Evolutionary conservation across 2,797 vertebrate genomes (phyloP), one percentile per base, ranked within the genome.

Genomic region (Sciaenops ocellatus): DNA sequence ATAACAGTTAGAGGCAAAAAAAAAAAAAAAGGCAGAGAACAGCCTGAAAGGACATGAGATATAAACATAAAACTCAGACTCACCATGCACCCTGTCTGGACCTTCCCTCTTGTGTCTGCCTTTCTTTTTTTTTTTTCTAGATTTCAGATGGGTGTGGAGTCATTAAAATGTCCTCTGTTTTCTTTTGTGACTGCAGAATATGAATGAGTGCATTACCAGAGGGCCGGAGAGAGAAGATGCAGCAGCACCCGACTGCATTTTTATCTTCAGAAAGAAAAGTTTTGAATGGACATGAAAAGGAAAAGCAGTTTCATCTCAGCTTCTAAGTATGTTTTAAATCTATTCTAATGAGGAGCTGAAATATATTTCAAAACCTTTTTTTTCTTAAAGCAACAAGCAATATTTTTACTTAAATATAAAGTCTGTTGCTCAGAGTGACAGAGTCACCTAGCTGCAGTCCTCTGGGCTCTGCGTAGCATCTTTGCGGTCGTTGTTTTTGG

Each of bases 151-250:
- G 42, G 30, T 64, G 46, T 44, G 55, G 22, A 42, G 24, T 41
- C 52, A 81, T 76, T 83, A 62, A 77, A 65, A 72, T 55, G 68
- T 83, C 46, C 68, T 61, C 70, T 73, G 48, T 56, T 75, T 64
- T 50, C 6, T 1, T 60, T n/a, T 44, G n/a, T 76, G 79, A 30
- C 30, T 60, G 52, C 67, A 52, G 63, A 73, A 73, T 69, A 57
- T 62, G 51, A 80, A 74, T 80, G 64, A 73, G 66, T 13, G 15
- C 13, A 38, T 22, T 22, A 54, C 57, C 68, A 42, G 26, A 57
- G 68, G 26, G 50, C 38, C 26, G 17, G 57, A 59, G 70, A 59
- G 57, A n/a, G 61, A 72, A 26, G 52, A 65, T 59, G 41, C 42
- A 18, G 11, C 50, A 56, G 62, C 22, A 44, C 41, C n/a, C 44